Evolutionary conservation across 2,888 invertebrate genomes (phyloP), one percentile per base, ranked within the genome.

Genomic region (Adelphocoris suturalis): DNA sequence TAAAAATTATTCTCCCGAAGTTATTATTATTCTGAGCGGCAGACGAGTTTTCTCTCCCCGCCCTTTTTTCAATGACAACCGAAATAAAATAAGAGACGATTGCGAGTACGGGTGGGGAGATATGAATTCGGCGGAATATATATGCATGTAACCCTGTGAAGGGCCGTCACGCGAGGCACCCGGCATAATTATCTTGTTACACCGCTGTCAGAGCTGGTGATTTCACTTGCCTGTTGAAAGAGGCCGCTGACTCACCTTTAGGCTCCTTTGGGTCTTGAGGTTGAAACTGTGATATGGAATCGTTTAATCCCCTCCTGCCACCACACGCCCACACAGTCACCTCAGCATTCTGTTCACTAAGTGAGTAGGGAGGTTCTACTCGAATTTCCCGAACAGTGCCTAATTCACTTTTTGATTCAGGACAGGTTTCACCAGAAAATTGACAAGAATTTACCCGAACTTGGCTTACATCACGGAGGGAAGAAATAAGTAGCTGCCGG

Each of bases 131-230:
- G 61, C 16, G 16, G 61, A 19, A 61, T 61, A 61, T 61, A 19
- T 61, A 61, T 61, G 61, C 61, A 61, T 61, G 61, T 61, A 61
- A 61, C 61, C 61, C 61, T n/a, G 61, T 19, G n/a, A 61, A 19
- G 61, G 61, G 61, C 61, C 61, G 61, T 61, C 61, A 61, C 61
- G 61, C 61, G 61, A 61, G 61, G 61, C 16, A 19, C 61, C 61
- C 61, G 19, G 61, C 16, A 61, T 61, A 61, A 19, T 61, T 61
- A 61, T 61, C 61, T 61, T 61, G 61, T 61, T 61, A 61, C 61
- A 61, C 61, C 61, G n/a, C 61, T 61, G 61, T 61, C 61, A 61
- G 61, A 61, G 61, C 61, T 61, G 61, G 61, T 61, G 61, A 61
- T 61, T 61, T 61, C 61, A 61, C 61, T 61, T 61, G 19, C 61